Evolutionary conservation across 2,888 invertebrate species (phyloP), one percentile per base, ranked within the genome.

Genomic region (Lithophane socia): DNA sequence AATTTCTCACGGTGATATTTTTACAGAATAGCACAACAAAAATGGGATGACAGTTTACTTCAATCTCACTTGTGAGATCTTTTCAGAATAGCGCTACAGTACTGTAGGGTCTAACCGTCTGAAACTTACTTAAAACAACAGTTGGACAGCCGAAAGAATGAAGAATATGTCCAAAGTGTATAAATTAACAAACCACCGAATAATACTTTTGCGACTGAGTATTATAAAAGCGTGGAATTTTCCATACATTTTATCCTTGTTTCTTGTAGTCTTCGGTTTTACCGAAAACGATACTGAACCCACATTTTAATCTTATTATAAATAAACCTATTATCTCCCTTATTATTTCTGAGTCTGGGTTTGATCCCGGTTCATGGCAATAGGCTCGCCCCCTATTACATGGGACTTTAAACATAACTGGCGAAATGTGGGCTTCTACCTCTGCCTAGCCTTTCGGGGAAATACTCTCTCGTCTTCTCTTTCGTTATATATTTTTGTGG

Each of bases 191-290:
- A 58, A 68, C 24, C 4, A 42, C 49, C 49, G 24, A 83, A 79
- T 52, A 68, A 58, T 70, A 70, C 47, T 47, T 66, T 61, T 49
- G 73, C 67, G 24, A 58, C 56, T 13, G n/a, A 76, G 24, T 1
- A 54, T 81, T 68, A 54, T 29, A 71, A 58, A 58, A 77, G 37
- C 52, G 58, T 72, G 80, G 79, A 71, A 83, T 80, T 84, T 79
- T 83, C 72, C 75, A 69, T 24, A 21, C n/a, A 47, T 16, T 79
- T 75, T 77, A 64, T 84, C 80, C 80, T 84, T 64, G 56, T 52
- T 42, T 56, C 58, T 42, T 78, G 21, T 47, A 42, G 47, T 68
- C 52, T 66, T 16, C 13, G 54, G 64, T 70, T 79, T 61, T 29
- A 64, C 56, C 61, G 13, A 72, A 80, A 63, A 54, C 13, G 18